A percentile compares a stretch with the other conserved stretches of the same genome.
phyloP scores from a whole-genome alignment of 2,888 invertebrate genomes.

The Eurytoma adleriae region DNA sequence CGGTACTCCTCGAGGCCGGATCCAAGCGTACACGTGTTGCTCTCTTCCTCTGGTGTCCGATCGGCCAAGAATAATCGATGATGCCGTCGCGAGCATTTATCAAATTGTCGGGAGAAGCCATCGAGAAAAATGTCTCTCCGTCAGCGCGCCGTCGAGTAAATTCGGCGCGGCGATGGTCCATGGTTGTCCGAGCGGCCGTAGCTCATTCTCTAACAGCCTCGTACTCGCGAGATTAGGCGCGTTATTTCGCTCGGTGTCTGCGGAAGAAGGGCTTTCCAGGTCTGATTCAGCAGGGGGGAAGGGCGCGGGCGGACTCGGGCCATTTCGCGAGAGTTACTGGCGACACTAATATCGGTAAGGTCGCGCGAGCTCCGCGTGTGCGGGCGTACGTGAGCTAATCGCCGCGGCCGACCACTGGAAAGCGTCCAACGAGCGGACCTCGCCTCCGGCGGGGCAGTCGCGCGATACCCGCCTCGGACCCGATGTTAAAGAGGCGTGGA shows the following conservation, averaged over 20 bases:
- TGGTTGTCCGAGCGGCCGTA: not conserved
- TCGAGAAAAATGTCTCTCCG: conserved; percentile 23
- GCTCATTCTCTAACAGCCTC: conserved; percentile 7
- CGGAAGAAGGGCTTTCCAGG: conserved; percentile 7
- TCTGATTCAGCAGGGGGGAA: conserved; percentile 14
- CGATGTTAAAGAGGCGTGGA: conserved; percentile 52
- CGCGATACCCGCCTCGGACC: not conserved
- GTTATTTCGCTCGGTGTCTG: not conserved
- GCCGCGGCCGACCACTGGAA: conserved; percentile 26
- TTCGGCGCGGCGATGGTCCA: too few species aligned
- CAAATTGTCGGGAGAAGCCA: conserved; percentile 1
- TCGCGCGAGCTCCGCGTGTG: conserved; percentile 24
- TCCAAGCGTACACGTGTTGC: conserved; percentile 32
- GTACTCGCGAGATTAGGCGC: not conserved
- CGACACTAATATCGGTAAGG: conserved; percentile 72
- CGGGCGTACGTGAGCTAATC: not conserved
- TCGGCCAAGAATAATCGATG: conserved; percentile 15
- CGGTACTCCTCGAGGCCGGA: not conserved
- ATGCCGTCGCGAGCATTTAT: not conserved
- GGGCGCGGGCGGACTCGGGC: conserved; percentile 9
- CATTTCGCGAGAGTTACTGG: conserved; percentile 60
- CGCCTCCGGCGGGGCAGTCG: not conserved
- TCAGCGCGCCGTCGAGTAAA: too few species aligned
- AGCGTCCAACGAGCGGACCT: conserved; percentile 23
- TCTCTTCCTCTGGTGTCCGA: not conserved